Evolutionary conservation across 2,797 vertebrate species (phyloP).

Genomic region (Hemitrygon akajei): DNA sequence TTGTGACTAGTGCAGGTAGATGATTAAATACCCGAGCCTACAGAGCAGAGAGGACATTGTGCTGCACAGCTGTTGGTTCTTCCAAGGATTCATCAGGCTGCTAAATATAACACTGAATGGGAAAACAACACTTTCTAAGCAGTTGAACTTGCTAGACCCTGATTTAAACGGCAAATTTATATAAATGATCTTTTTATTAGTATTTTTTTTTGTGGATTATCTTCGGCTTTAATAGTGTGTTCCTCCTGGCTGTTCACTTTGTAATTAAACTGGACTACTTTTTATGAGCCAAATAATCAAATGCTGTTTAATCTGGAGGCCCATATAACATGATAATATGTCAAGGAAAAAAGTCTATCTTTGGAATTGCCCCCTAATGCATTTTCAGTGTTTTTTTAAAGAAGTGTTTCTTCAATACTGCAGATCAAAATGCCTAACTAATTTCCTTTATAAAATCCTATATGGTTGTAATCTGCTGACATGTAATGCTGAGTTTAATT

Average conservation of each 20-base stretch:
- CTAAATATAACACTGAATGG: constrained; percentile 18
- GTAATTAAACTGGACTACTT: not conserved
- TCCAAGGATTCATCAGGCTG: constrained; percentile 20
- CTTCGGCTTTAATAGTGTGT: not conserved
- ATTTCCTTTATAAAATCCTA: not conserved
- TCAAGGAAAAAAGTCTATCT: not conserved
- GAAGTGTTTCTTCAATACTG: not conserved
- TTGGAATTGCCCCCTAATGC: not conserved
- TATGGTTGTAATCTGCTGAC: not conserved
- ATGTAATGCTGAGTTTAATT: not conserved
- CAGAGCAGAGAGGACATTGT: constrained; percentile 8
- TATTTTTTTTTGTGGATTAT: not conserved
- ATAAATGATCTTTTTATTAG: constrained; percentile 19
- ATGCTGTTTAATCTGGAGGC: no score
- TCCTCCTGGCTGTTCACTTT: not conserved
- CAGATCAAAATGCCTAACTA: not conserved
- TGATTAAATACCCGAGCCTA: constrained; percentile 25
- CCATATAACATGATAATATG: not conserved
- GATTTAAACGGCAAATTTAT: constrained; percentile 28
- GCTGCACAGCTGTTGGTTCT: constrained; percentile 29
- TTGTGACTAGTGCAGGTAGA: not conserved
- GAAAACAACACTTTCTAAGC: constrained; percentile 27
- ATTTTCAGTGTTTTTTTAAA: not conserved
- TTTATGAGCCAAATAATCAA: not conserved
- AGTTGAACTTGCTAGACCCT: constrained; percentile 22